Conservation (phyloP, 2,113 vertebrate genomes). For the Grallaria varia region DNA sequence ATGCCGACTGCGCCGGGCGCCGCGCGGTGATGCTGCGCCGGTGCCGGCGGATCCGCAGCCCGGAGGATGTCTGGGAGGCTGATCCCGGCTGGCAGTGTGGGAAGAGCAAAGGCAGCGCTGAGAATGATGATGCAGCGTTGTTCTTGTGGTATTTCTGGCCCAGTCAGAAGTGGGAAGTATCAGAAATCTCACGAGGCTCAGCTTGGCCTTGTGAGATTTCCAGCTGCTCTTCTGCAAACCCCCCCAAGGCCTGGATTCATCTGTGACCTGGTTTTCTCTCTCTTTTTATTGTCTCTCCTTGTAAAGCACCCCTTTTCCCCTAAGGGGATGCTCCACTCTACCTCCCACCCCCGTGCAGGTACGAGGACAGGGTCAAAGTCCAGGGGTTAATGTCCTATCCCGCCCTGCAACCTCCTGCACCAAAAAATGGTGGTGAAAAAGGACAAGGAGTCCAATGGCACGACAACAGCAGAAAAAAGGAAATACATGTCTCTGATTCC, state of each 20-base stretch:
- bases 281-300: not conserved
- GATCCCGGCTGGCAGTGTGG: conserved; percentile 2
- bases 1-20: fast-evolving
- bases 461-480: not conserved
- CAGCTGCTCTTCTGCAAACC: conserved; percentile 46
- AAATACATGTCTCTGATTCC: not conserved
- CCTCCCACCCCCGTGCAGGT: fast-evolving
- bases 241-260: not conserved
- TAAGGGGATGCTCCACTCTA: not conserved
- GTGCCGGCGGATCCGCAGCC: fast-evolving
- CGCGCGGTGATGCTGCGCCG: not conserved
- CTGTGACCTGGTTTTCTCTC: not conserved
- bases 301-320: not conserved
- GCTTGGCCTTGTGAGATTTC: conserved; percentile 53
- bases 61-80: not conserved
- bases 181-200: conserved; percentile 50
- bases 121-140: conserved; percentile 66
- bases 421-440: fast-evolving
- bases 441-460: not conserved
- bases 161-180: conserved; percentile 64
- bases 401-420: not conserved
- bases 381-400: not conserved
- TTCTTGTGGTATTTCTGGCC: conserved; percentile 67
- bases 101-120: not conserved
- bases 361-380: not conserved